A percentile compares a stretch with the other conserved stretches of the same genome.
Conservation (phyloP, 92 coral and sea anemone genomes). For the Actinostola sp. region DNA sequence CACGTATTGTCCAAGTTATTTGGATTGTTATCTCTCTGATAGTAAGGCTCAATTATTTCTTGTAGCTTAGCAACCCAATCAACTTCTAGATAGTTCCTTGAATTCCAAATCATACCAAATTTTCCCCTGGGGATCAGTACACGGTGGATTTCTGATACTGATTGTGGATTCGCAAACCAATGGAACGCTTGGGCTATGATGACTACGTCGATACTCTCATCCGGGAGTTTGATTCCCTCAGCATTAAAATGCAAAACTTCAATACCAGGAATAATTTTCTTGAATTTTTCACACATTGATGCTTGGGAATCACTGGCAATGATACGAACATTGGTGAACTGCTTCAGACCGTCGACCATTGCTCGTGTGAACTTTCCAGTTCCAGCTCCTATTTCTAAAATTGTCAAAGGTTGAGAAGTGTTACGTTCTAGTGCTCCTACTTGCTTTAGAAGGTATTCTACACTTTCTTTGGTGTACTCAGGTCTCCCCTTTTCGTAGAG, state of each 20-base stretch:
- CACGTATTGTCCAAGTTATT: slow-evolving; percentile 61
- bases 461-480: slow-evolving; percentile 71
- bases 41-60: slow-evolving; percentile 65
- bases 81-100: slow-evolving; percentile 60
- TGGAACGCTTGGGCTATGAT: slow-evolving; percentile 85
- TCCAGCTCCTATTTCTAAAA: slow-evolving; percentile 84
- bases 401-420: slow-evolving; percentile 41
- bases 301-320: slow-evolving; percentile 69
- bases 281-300: slow-evolving; percentile 74
- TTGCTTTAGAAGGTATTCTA: slow-evolving; percentile 67
- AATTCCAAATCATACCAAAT: slow-evolving; percentile 86
- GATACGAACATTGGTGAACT: slow-evolving; percentile 46
- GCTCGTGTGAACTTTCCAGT: slow-evolving; percentile 92
- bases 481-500: slow-evolving; percentile 86
- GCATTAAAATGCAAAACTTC: slow-evolving; percentile 68
- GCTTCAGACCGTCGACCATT: slow-evolving; percentile 49
- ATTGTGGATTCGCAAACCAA: slow-evolving; percentile 74
- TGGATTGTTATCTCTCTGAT: slow-evolving; percentile 53
- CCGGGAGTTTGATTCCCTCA: slow-evolving; percentile 64
- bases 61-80: slow-evolving; percentile 78
- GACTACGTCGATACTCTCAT: slow-evolving; percentile 61
- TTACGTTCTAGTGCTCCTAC: slow-evolving; percentile 56
- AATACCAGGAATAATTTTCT: slow-evolving; percentile 59
- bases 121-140: slow-evolving; percentile 80
- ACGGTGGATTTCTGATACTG: slow-evolving; percentile 81